phyloP scores from a whole-genome alignment of 2,888 invertebrate genomes.

The Cephus rjabovi region DNA sequence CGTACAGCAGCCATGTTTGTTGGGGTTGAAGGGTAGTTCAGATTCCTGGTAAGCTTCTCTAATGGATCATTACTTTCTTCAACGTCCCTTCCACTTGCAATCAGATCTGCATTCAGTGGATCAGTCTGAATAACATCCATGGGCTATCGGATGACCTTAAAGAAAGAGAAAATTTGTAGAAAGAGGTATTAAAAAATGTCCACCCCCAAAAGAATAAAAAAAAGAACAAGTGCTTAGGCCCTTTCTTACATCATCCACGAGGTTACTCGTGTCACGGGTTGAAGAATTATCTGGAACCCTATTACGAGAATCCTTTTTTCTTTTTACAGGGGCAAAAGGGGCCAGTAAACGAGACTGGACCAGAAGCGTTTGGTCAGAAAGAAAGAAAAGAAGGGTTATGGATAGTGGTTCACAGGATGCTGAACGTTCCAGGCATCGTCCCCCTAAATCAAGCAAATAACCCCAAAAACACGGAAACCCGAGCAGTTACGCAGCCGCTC shows the following conservation, averaged over 20 bases:
- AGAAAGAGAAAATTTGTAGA: background rate
- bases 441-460: conserved; percentile 58
- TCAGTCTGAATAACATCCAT: background rate
- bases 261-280: background rate
- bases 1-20: conserved; percentile 33
- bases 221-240: background rate
- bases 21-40: conserved; percentile 9
- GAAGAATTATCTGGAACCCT: background rate
- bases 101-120: background rate
- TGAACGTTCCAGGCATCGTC: conserved; percentile 27
- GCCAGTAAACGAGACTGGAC: background rate
- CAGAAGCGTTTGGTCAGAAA: background rate
- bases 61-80: background rate
- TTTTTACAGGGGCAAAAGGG: background rate
- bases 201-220: background rate
- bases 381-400: conserved; percentile 43
- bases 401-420: conserved; percentile 3
- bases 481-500: conserved; percentile 46
- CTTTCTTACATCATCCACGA: background rate
- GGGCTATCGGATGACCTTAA: background rate
- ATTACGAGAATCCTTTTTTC: background rate
- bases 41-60: conserved; percentile 10
- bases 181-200: background rate
- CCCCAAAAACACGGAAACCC: conserved; percentile 43
- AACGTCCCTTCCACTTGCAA: background rate